A percentile compares a stretch with the other conserved stretches of the same genome.
Evolutionary conservation across 2,888 invertebrate genomes (phyloP).

Genomic region (Cataglyphis altisquamis): DNA sequence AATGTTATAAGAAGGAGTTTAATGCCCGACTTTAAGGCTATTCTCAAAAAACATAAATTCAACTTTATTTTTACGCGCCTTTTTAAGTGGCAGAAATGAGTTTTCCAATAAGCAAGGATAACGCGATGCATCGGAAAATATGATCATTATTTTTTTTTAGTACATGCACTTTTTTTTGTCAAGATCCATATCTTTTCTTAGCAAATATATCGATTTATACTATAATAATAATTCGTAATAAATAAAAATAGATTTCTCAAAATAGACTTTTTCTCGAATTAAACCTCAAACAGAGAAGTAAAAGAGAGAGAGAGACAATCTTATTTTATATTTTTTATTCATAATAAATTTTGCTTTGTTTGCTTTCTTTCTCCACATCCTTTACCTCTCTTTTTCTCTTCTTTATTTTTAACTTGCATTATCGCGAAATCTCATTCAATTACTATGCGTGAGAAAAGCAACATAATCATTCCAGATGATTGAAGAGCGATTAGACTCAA

Average conservation of each 20-base stretch:
- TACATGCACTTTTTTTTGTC: not conserved
- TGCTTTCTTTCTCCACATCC: not conserved
- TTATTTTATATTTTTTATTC: not conserved
- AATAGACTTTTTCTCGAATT: not conserved
- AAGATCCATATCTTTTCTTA: not conserved
- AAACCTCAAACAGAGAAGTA: not conserved
- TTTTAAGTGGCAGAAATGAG: slow-evolving; percentile 21
- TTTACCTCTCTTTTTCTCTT: not conserved
- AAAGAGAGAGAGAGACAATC: not conserved
- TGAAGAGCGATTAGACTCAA: slow-evolving; percentile 36
- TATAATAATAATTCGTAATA: no score
- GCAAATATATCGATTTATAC: not conserved
- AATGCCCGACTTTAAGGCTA: slow-evolving; percentile 21
- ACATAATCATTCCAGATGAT: slow-evolving; percentile 16
- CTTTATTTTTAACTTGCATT: slow-evolving; percentile 17
- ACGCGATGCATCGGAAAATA: slow-evolving; percentile 24
- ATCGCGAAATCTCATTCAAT: not conserved
- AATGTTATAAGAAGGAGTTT: slow-evolving; percentile 38
- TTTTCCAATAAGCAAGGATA: slow-evolving; percentile 31
- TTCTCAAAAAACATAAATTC: slow-evolving; percentile 31
- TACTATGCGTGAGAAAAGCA: not conserved
- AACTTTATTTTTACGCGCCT: slow-evolving; percentile 24
- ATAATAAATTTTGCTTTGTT: not conserved
- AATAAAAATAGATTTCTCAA: not conserved
- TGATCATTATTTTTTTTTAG: not conserved